Base-by-base conservation (phyloP, 2,113 vertebrate species). In the Geothlypis trichas region DNA sequence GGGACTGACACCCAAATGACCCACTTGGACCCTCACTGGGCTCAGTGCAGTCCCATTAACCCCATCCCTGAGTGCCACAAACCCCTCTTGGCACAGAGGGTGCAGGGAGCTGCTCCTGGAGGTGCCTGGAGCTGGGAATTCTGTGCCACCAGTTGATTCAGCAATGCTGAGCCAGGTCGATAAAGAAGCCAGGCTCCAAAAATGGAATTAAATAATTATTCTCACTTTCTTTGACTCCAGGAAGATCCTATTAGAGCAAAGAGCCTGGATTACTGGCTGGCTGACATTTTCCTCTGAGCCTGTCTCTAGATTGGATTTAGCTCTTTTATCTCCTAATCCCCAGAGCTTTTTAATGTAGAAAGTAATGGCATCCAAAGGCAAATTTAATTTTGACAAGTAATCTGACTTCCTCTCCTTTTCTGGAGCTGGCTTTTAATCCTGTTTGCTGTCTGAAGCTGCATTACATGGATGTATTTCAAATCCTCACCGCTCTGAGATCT, bases 301-400 rank as follows among this genome's bases (percentile, higher is more conserved):
- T 78, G 95, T 89, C 88, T 93, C 76, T 68, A 73, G 72, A 84
- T 75, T 86, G 94, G 94, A 95, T 94, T 96, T 94, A 42, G 42
- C 24, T 59, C 75, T 83, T 95, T 95, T 92, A 95, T 93, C 95
- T 96, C 96, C 59, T 93, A 96, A 96, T 95, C 88, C 84, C 92
- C 77, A 7, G 84, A 90, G 95, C 75, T 80, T 93, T 89, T 93
- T 94, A 92, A 79, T 41, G 81, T 42, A 63, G 72, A 27, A 62
- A 89, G 89, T 95, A 90, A 81, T 58, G 91, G 83, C 61, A 69
- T 88, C 75, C 68, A 83, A 93, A 85, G 46, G 47, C 51, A 87
- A 80, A 91, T 97, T 93, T 47, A 91, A 95, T 96, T 95, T 93
- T 89, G 66, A 71, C 80, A 84, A 93, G 78, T 72, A 85, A 95